Evolutionary conservation across 2,113 vertebrate genomes (phyloP).

Genomic region (Cromileptes altivelis): DNA sequence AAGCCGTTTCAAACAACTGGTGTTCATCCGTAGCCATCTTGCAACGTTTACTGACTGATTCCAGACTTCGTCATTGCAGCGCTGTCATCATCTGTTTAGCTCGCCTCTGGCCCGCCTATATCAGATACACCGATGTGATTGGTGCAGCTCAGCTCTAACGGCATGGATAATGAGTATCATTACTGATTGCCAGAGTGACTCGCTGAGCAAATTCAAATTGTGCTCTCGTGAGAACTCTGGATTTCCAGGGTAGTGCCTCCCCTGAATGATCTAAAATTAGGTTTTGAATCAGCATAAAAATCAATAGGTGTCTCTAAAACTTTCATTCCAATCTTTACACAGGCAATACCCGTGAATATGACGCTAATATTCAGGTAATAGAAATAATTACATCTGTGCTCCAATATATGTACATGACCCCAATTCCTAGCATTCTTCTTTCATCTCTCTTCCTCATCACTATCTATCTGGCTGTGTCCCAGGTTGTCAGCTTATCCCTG

Average conservation of each 20-base stretch:
- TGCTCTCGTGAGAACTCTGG: too few relatives aligned
- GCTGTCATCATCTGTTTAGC: too few relatives aligned
- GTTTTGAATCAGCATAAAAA: conserved; percentile 3
- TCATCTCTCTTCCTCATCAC: conserved; percentile 58
- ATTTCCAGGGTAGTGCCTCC: background rate
- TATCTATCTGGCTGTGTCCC: conserved; percentile 61
- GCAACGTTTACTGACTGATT: too few relatives aligned
- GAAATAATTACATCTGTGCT: conserved; percentile 20
- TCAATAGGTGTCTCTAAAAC: background rate
- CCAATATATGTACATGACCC: conserved; percentile 29
- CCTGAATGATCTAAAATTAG: background rate
- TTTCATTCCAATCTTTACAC: background rate
- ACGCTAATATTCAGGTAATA: conserved; percentile 8
- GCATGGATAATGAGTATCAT: too few relatives aligned
- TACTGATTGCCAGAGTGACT: too few relatives aligned
- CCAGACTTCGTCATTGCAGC: too few relatives aligned
- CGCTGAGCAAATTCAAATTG: too few relatives aligned
- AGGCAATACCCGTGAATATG: conserved; percentile 21
- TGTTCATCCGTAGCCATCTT: too few relatives aligned
- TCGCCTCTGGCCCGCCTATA: too few relatives aligned
- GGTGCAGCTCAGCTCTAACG: too few relatives aligned
- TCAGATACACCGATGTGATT: too few relatives aligned
- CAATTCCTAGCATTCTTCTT: conserved; percentile 46
- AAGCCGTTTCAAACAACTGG: too few relatives aligned
- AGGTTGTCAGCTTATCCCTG: conserved; percentile 75